Evolutionary conservation across 2,888 invertebrate species (phyloP), one percentile per base, ranked within the genome.

Genomic region (Imbricaverruca yamaguchii): DNA sequence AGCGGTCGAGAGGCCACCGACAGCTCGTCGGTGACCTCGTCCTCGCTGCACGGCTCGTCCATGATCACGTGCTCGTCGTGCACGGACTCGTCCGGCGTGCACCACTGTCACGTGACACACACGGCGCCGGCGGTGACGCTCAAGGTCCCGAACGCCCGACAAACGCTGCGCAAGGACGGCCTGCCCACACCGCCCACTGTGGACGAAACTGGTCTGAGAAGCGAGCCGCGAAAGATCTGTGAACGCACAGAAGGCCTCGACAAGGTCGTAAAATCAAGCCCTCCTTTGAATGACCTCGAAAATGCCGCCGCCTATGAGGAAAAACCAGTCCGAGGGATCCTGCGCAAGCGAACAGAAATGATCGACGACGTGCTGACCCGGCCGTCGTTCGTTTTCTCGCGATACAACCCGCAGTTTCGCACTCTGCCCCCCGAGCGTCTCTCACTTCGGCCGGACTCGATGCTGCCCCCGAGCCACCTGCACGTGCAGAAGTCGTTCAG

Each of bases 321-420:
- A 55, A 74, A 74, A 23, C 74, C 74, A 4, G 74, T 74, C 1
- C 74, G 74, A 4, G 74, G 74, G 13, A 74, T 74, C 74, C 55
- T 74, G 18, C 53, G 74, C 0, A 53, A 55, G 11, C 74, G 74
- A 3, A 74, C 74, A 53, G 55, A 74, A 11, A 55, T 18, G 21
- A 53, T 74, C 21, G 74, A 74, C 21, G 18, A 13, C n/a, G 74
- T 11, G 2, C 55, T 74, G 6, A 10, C 55, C 10, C 18, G 21
- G 74, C 74, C 74, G 15, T 74, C 74, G 53, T 74, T 74, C 55
- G 55, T 74, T 9, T 74, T 74, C 55, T 74, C 74, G 18, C 53
- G 74, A 8, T 74, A 74, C 55, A 55, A 74, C 55, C 74, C 74
- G 21, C 53, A 74, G n/a, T 21, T 15, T 21, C 74, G 74, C 53